Conservation (phyloP, 2,113 vertebrate genomes). For the Pelmatolapia mariae region DNA sequence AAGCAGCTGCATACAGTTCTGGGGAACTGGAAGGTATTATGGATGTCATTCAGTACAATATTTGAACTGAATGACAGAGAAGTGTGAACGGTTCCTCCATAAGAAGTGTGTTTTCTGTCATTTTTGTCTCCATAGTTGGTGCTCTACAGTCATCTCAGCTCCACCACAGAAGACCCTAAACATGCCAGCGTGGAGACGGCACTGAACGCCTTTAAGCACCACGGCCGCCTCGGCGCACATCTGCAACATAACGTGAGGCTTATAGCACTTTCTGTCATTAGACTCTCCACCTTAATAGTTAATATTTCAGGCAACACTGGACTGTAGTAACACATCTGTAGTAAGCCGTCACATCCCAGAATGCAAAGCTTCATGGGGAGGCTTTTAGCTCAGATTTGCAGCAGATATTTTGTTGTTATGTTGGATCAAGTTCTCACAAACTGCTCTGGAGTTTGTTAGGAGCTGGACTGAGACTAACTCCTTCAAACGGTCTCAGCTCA, state of each 20-base stretch:
- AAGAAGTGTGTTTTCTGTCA: neutral
- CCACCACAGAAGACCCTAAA: neutral
- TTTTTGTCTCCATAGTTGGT: constrained; percentile 60
- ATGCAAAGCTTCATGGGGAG: neutral
- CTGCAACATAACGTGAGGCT: constrained; percentile 80
- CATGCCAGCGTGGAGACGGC: constrained; percentile 60
- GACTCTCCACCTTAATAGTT: neutral
- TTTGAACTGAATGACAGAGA: neutral
- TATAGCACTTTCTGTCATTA: neutral
- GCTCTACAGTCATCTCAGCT: constrained; percentile 70
- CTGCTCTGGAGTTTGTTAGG: neutral
- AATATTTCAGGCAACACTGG: neutral
- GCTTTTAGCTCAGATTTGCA: neutral
- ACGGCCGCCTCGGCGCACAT: constrained; percentile 79
- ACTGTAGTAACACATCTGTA: neutral
- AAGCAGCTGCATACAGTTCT: constrained; percentile 77
- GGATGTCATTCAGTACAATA: neutral
- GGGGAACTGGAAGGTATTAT: constrained; percentile 76
- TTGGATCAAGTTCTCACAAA: neutral
- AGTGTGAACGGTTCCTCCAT: neutral
- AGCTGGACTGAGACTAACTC: neutral
- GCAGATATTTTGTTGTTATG: neutral
- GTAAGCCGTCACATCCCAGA: neutral
- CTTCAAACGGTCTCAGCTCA: neutral
- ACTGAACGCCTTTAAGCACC: constrained; percentile 76